Evolutionary conservation across 2,797 vertebrate species (phyloP), one percentile per base, ranked within the genome.

Genomic region (Morus bassanus): DNA sequence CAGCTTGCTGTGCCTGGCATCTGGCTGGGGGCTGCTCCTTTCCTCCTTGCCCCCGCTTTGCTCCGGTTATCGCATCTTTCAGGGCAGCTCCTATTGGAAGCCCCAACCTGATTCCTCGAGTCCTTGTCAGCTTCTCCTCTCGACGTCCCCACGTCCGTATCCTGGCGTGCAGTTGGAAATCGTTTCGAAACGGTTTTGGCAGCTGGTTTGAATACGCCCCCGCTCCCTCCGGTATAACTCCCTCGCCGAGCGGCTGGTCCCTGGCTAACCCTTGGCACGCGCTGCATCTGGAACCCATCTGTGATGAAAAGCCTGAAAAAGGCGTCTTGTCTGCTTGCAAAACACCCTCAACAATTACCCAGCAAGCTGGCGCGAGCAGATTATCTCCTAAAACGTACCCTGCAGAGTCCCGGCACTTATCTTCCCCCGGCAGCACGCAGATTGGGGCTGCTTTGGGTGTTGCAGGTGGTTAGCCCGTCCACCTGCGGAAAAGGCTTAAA

Each of bases 361-460:
- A 25, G 41, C 33, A 2, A 41, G 45, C 68, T 22, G 54, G 11
- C 2, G 4, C 33, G 7, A 22, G 68, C 28, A 3, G 15, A 12
- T 45, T 3, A 16, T 9, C 86, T 59, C 76, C 81, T 46, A 5
- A 30, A 22, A 30, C 0, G 1, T 11, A 15, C 35, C 86, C 57
- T 31, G 51, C 37, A 16, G 50, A 3, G 33, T 11, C 68, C 73
- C 4, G 0, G 35, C 24, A 2, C 46, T 43, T 33, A 31, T n/a
- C 64, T 14, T 48, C 7, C 45, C 33, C 15, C 0, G 0, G 39
- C 1, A 0, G 18, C 60, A 4, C 4, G 1, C 4, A 27, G 56
- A 23, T 25, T 6, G 30, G 63, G 46, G 78, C 56, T 18, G 64
- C 35, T 69, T 11, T 4, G 69, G 69, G 16, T 24, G 16, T 2